Evolutionary conservation across 2,797 vertebrate genomes (phyloP), one percentile per base, ranked within the genome.

Genomic region (Lacerta viridis): DNA sequence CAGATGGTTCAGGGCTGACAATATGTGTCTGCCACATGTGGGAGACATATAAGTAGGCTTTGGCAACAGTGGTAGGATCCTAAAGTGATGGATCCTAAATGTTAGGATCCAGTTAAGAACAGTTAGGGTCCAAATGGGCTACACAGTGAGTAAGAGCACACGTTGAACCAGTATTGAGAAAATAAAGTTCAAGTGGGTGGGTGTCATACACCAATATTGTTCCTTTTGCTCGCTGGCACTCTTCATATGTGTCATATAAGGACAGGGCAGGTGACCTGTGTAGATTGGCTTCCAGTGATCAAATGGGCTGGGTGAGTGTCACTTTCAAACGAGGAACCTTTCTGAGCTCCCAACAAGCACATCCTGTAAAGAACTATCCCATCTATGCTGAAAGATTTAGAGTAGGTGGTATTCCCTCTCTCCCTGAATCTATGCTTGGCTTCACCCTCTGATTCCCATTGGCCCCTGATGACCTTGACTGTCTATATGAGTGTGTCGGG

Each of bases 1-100:
- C 36, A 13, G 20, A 79, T 7, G 72, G 33, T 86, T 84, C 84
- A 86, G 36, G n/a, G 80, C 43, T 87, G 50, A 41, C 78, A 7
- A 71, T 89, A 4, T 82, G 91, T 20, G 25, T 85, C 11, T 46
- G 64, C n/a, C 83, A 85, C 83, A 87, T 9, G 55, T 72, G 9
- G 43, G 10, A 41, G 18, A 17, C 36, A 72, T 61, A 20, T 29
- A 43, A 13, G 27, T n/a, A 43, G 68, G 33, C 15, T 69, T 13
- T 9, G 39, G 7, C 46, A 41, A 25, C 7, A 20, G 18, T 41
- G 9, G 33, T 59, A 80, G 36, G 66, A 59, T 17, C 55, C 36
- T 59, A 5, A 13, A 3, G 72, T 87, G 33, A 33, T 59, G 43
- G 50, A 80, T 55, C 3, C 50, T 55, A 55, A 55, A 13, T 55